phyloP scores from a whole-genome alignment of 2,888 invertebrate species.

The Achlya flavicornis region DNA sequence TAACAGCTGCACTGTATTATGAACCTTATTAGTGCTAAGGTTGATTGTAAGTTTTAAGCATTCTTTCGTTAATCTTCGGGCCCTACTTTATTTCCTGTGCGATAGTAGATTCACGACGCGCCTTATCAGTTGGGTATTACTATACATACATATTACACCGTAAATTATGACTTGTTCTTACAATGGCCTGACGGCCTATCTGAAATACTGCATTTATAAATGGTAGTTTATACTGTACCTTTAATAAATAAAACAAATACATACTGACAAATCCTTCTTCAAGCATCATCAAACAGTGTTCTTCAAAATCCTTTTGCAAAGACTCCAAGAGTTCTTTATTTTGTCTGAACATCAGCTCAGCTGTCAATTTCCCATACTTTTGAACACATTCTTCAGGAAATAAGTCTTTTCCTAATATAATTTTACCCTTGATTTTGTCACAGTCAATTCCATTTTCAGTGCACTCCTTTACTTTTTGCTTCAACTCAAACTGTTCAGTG shows the following conservation, averaged over 20 bases:
- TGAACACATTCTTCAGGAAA: conserved; percentile 67
- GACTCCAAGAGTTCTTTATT: conserved; percentile 67
- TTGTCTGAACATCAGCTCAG: conserved; percentile 76
- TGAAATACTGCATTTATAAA: no score
- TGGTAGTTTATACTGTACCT: no score
- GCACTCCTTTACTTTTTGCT: conserved; percentile 48
- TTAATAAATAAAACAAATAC: conserved; percentile 36
- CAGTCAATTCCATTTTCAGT: conserved; percentile 38
- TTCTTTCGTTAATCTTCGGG: no score
- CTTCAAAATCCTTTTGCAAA: conserved; percentile 69
- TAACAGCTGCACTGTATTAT: no score
- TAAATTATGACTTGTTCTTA: no score
- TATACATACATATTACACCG: no score
- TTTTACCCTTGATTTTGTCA: conserved; percentile 59
- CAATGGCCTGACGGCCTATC: no score
- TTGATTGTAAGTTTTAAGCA: no score
- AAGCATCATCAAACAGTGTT: conserved; percentile 63
- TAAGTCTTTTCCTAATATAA: conserved; percentile 63
- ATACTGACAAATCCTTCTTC: conserved; percentile 69
- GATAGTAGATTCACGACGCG: no score
- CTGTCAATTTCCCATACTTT: conserved; percentile 68
- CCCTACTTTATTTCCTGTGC: no score
- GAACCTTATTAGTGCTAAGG: no score
- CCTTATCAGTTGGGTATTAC: no score
- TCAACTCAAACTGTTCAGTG: conserved; percentile 64